phyloP scores from a whole-genome alignment of 2,113 vertebrate species.

The rabbit (Oryctolagus cuniculus) region mOryCun1.1 NC_091453.1:115863501-115864000 shows the following conservation, averaged over 20 bases:
- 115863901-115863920: conserved; percentile 44
- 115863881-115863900: background rate
- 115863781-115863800: conserved; percentile 59
- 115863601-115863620: conserved; percentile 90
- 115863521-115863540: conserved; percentile 90
- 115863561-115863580: conserved; percentile 89
- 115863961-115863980: conserved; percentile 25
- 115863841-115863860: background rate
- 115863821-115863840: conserved; percentile 28
- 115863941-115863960: background rate
- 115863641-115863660: conserved; percentile 75
- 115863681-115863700: conserved; percentile 58
- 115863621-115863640: conserved; percentile 87
- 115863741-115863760: conserved; percentile 59
- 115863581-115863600: conserved; percentile 92
- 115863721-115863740: background rate
- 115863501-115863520: conserved; percentile 89
- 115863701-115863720: conserved; percentile 56
- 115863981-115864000: background rate
- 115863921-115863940: background rate
- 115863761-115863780: conserved; percentile 59
- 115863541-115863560: conserved; percentile 94
- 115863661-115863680: conserved; percentile 84
- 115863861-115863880: background rate
- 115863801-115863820: conserved; percentile 54